Evolutionary conservation across 2,113 vertebrate species (phyloP), one percentile per base, ranked within the genome.

Genomic region (Cavia aperea): DNA sequence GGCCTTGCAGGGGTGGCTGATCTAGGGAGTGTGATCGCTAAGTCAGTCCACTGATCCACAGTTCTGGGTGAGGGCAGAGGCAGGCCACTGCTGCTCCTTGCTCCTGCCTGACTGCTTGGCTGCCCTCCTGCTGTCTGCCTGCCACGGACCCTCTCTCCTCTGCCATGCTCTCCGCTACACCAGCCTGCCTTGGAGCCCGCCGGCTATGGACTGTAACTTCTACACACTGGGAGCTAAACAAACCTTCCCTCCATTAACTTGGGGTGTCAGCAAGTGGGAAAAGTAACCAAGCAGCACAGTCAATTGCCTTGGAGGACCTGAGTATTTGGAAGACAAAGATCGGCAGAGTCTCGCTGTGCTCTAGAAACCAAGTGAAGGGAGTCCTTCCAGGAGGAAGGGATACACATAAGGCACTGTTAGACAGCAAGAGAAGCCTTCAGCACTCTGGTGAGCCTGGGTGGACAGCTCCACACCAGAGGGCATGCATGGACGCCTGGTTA

Each of bases 311-410:
- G 39, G 54, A 60, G 78, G 23, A 63, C 29, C 43, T 39, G 90
- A 81, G 86, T 39, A 92, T 60, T 51, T 75, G 19, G 51, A 93
- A 86, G 46, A 92, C 8, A 14, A 73, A 18, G 31, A 63, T 7
- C 26, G 58, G 62, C 75, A 73, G 86, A 79, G 31, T 43, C 73
- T 92, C 63, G 51, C 72, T 88, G 19, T 93, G 43, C 92, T 82
- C 46, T 39, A 92, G 79, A 92, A 93, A 93, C 58, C 63, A 94
- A 83, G 26, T 46, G 29, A 84, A 91, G 33, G 73, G 83, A 81
- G 5, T 84, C 75, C 81, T 92, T 84, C 72, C 94, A 72, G 63
- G 51, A 84, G 51, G 29, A 62, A 24, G 6, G 26, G 89, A 85
- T 26, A 84, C n/a, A 81, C 5, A 92, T 68, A 24, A 85, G 89